Evolutionary conservation across 2,888 invertebrate genomes (phyloP).

Genomic region (Pachymerium ferrugineum): DNA sequence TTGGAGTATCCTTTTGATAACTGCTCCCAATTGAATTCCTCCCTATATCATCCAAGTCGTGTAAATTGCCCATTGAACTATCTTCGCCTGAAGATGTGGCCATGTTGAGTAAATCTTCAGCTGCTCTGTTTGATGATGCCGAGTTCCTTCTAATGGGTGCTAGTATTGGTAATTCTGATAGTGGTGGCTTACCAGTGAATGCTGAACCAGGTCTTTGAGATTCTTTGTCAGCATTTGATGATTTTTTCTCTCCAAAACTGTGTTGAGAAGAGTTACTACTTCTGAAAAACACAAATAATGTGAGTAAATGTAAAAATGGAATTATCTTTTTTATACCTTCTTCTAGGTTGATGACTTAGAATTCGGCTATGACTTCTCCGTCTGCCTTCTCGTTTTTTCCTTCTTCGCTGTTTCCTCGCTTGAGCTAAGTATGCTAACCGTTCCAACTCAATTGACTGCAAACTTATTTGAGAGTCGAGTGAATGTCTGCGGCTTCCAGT

Average conservation of each 20-base stretch:
- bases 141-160: conserved; percentile 9
- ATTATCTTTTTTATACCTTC: too few species aligned
- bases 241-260: not conserved
- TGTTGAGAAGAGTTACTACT: conserved; percentile 6
- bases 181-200: not conserved
- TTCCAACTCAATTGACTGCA: conserved; percentile 35
- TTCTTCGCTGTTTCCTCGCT: conserved; percentile 34
- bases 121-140: not conserved
- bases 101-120: conserved; percentile 1
- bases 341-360: not conserved
- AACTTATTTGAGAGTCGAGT: conserved; percentile 65
- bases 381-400: conserved; percentile 29
- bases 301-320: too few species aligned
- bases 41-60: not conserved
- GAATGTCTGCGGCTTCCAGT: conserved; percentile 59
- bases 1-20: not conserved
- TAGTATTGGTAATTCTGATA: not conserved
- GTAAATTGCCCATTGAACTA: not conserved
- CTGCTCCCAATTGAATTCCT: not conserved
- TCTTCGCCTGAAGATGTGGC: conserved; percentile 25
- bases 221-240: too few species aligned
- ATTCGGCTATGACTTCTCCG: conserved; percentile 23
- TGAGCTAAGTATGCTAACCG: conserved; percentile 34
- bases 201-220: not conserved
- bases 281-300: not conserved